These are phyloP conservation scores for Argyresthia albistria DNA, from an alignment of 2,888 invertebrate genomes.

Conservation along the genomic window DNA sequence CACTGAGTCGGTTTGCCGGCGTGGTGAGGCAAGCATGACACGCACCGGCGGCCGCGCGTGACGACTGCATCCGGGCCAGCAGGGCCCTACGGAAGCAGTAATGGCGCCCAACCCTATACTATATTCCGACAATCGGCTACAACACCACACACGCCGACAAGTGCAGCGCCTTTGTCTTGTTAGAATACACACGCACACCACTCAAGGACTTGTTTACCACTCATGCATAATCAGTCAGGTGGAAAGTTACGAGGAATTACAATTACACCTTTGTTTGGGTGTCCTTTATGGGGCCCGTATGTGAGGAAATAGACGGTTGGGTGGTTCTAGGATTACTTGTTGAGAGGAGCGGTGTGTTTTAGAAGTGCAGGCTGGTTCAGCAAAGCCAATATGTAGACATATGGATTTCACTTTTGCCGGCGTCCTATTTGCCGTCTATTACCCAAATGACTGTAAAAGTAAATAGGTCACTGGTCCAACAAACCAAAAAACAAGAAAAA, in stretches of 20 bases:
- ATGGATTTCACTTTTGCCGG: too few relatives aligned
- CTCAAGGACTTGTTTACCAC: constrained; percentile 4
- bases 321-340: not conserved
- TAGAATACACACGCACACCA: not conserved
- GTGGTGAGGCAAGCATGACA: constrained; percentile 54
- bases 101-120: constrained; percentile 31
- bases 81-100: constrained; percentile 45
- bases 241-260: not conserved
- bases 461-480: too few relatives aligned
- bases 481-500: too few relatives aligned
- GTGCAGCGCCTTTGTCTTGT: constrained; percentile 18
- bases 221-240: constrained; percentile 2
- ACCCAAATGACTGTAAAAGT: too few relatives aligned
- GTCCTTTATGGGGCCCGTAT: not conserved
- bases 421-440: too few relatives aligned
- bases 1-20: constrained; percentile 19
- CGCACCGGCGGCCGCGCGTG: constrained; percentile 52
- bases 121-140: not conserved
- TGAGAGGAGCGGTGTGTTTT: too few relatives aligned
- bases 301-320: not conserved
- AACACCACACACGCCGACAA: constrained; percentile 10
- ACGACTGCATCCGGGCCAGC: constrained; percentile 44
- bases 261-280: constrained; percentile 2
- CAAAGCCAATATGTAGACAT: too few relatives aligned
- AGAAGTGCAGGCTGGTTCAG: too few relatives aligned